Conservation (phyloP, 2,797 vertebrate genomes). For the Myotis vivesi region DNA sequence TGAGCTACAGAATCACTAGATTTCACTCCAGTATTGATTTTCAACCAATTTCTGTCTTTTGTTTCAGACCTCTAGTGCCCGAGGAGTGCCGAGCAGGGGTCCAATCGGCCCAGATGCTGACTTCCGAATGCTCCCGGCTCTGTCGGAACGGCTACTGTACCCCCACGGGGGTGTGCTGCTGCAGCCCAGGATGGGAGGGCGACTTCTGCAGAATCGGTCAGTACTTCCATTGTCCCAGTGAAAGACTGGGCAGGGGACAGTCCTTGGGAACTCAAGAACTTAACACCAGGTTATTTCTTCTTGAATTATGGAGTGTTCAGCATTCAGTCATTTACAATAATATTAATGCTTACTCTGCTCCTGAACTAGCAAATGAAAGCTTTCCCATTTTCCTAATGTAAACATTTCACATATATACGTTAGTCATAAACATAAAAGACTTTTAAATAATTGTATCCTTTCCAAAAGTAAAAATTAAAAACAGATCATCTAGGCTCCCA, state of each 20-base stretch:
- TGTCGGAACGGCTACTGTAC: conserved; percentile 97
- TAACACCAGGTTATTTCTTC: background rate
- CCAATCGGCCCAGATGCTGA: conserved; percentile 91
- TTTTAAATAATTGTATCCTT: background rate
- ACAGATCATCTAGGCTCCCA: background rate
- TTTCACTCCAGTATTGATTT: background rate
- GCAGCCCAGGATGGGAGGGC: conserved; percentile 96
- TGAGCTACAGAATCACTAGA: background rate
- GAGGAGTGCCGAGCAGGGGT: conserved; percentile 93
- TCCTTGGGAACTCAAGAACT: background rate
- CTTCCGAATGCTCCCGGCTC: conserved; percentile 93
- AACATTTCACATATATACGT: background rate
- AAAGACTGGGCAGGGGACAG: background rate
- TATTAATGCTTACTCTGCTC: background rate
- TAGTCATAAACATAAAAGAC: background rate
- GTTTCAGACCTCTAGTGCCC: conserved; percentile 90
- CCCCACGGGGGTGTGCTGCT: conserved; percentile 96
- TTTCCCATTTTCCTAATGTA: background rate
- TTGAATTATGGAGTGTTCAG: background rate
- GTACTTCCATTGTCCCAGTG: conserved; percentile 65
- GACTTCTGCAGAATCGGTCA: conserved; percentile 95
- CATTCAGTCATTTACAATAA: background rate
- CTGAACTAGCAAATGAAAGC: background rate
- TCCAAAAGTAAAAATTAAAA: background rate
- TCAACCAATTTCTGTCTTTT: conserved; percentile 20